These are phyloP conservation scores for Aspidiotus destructor DNA, from an alignment of 2,888 invertebrate species.

Conservation along the genomic window DNA sequence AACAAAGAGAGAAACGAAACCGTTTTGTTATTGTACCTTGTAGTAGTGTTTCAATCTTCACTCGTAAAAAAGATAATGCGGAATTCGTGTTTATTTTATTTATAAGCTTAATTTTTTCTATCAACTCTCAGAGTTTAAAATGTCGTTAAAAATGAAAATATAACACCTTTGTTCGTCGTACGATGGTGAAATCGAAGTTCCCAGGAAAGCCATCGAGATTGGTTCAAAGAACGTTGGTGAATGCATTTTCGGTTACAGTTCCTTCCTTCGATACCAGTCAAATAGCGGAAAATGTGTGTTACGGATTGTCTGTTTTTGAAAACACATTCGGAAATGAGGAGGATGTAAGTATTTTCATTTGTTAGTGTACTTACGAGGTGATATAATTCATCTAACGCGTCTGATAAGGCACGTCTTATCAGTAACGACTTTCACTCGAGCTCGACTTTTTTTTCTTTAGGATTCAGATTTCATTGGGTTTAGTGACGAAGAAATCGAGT, in stretches of 20 bases:
- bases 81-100: too few relatives aligned
- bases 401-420: background rate
- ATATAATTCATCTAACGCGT: background rate
- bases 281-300: slow-evolving; percentile 45
- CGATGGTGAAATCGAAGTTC: slow-evolving; percentile 74
- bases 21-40: too few relatives aligned
- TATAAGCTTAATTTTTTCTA: too few relatives aligned
- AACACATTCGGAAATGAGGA: slow-evolving; percentile 43
- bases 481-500: slow-evolving; percentile 11
- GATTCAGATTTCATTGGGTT: slow-evolving; percentile 26
- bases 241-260: slow-evolving; percentile 57
- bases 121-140: too few relatives aligned
- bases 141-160: too few relatives aligned
- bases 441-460: slow-evolving; percentile 7
- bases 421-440: background rate
- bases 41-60: too few relatives aligned
- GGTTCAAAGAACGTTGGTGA: slow-evolving; percentile 74
- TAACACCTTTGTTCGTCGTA: slow-evolving; percentile 36
- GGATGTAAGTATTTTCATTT: slow-evolving; percentile 39
- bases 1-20: too few relatives aligned
- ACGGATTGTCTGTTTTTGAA: slow-evolving; percentile 44
- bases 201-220: slow-evolving; percentile 81
- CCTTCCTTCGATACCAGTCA: slow-evolving; percentile 46
- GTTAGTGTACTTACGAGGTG: background rate
- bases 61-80: too few relatives aligned